phyloP scores from a whole-genome alignment of 1,140 invertebrate genomes.

The Homarus americanus region DNA sequence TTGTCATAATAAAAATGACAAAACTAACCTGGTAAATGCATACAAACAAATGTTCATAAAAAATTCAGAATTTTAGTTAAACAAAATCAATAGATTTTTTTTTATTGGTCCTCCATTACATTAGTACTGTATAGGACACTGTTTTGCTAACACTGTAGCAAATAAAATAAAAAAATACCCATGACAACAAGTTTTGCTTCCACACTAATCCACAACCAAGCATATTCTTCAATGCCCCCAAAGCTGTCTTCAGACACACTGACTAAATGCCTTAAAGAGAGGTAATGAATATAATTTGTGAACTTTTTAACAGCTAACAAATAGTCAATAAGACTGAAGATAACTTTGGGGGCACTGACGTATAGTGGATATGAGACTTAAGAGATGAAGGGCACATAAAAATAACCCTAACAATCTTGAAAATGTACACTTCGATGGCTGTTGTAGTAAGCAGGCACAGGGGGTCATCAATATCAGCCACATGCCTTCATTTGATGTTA shows the following conservation, averaged over 20 bases:
- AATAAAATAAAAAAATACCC: not conserved
- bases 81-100: not conserved
- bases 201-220: not conserved
- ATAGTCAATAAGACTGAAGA: slow-evolving; percentile 56
- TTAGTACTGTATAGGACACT: not conserved
- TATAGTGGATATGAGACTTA: slow-evolving; percentile 20
- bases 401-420: slow-evolving; percentile 5
- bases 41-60: too few relatives aligned
- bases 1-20: too few relatives aligned
- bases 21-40: too few relatives aligned
- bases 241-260: slow-evolving; percentile 52
- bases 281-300: not conserved
- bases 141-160: not conserved
- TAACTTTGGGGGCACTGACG: slow-evolving; percentile 59
- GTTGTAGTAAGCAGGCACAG: not conserved
- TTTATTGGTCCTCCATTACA: slow-evolving; percentile 26
- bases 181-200: not conserved
- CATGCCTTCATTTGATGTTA: slow-evolving; percentile 17
- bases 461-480: not conserved
- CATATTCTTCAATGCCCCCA: slow-evolving; percentile 36
- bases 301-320: not conserved
- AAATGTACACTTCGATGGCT: not conserved
- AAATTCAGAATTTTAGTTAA: not conserved
- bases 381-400: not conserved
- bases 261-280: slow-evolving; percentile 9